Base-by-base conservation (phyloP, 2,797 vertebrate species). In the Periophthalmus magnuspinnatus region DNA sequence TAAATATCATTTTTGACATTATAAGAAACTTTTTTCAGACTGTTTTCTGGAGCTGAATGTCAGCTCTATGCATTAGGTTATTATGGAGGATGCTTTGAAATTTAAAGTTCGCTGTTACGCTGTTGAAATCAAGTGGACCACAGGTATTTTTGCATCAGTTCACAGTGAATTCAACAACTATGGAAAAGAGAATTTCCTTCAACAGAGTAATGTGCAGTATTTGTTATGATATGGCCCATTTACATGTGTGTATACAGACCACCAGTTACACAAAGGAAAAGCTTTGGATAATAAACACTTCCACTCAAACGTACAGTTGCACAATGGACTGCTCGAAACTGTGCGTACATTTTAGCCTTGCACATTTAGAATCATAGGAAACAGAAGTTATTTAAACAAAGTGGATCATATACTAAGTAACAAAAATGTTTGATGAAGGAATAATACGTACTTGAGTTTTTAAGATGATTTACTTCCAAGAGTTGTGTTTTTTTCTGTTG, bases 151-250 rank as follows among this genome's bases (percentile, higher is more conserved):
- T 10, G 38, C 10, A 41, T 22, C 10, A 55, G 21, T 57, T 57
- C 2, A 57, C 14, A 14, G 13, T 16, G 6, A 32, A 57, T 57
- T 55, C 56, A 56, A 33, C 54, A 58, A 33, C 14, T 17, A 14
- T 11, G 41, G 41, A 11, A 8, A 22, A 56, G 5, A 24, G 9
- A n/a, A 28, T 28, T 28, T 28, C 28, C 22, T 28, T 56, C 54
- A 14, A 24, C 22, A 22, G 10, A 33, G 6, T 16, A 32, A 13
- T 17, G 16, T 32, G 28, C 28, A 17, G 5, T 33, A 33, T 32
- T 58, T 58, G 56, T 32, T 33, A 33, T 17, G 56, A 58, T 58
- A 33, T 58, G 56, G 24, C 56, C 11, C 56, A 58, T 58, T 58
- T 58, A 7, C 9, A 16, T 58, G 24, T 33, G 14, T 33, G 14